Conservation (phyloP, 2,888 invertebrate genomes). For the Sturmia bella region DNA sequence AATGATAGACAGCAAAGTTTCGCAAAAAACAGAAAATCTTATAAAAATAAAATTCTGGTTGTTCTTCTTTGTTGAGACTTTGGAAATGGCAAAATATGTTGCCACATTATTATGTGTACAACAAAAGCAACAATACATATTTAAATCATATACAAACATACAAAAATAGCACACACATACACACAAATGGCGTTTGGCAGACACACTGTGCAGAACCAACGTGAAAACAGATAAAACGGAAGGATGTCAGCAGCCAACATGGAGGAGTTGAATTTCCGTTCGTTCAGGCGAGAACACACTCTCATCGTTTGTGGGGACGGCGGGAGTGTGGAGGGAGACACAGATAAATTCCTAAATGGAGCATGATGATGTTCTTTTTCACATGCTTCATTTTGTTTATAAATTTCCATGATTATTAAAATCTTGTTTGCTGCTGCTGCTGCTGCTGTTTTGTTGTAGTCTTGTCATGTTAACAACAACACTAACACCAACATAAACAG, state of each 20-base stretch:
- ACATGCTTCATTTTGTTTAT: conserved; percentile 61
- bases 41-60: background rate
- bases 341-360: conserved; percentile 62
- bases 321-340: background rate
- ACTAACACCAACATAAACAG: conserved; percentile 71
- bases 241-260: background rate
- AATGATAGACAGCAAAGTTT: conserved; percentile 51
- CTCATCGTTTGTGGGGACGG: background rate
- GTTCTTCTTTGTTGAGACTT: background rate
- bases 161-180: background rate
- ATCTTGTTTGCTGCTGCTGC: conserved; percentile 55
- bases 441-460: conserved; percentile 71
- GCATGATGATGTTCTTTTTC: conserved; percentile 38
- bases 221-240: conserved; percentile 1
- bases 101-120: conserved; percentile 62
- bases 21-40: background rate
- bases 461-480: conserved; percentile 75
- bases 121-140: conserved; percentile 37
- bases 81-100: conserved; percentile 61
- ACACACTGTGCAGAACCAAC: too few species aligned
- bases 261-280: background rate
- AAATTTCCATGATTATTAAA: conserved; percentile 67
- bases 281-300: too few species aligned
- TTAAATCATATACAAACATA: conserved; percentile 14
- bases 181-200: background rate